phyloP scores from a whole-genome alignment of 2,888 invertebrate species.

The Melanostoma mellinum region DNA sequence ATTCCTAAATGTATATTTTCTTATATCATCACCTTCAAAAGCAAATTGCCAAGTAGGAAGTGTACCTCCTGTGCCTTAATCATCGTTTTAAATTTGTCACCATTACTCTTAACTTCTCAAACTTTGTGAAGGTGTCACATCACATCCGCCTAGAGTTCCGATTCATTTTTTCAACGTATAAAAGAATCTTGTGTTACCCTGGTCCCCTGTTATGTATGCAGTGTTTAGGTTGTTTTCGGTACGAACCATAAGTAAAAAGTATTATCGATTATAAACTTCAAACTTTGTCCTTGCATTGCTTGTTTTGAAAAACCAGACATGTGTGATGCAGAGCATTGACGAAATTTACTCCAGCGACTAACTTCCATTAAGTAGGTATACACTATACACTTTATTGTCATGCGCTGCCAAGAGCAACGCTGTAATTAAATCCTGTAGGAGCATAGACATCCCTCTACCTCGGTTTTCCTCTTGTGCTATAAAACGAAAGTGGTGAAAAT shows the following conservation, averaged over 20 bases:
- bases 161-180: constrained; percentile 11
- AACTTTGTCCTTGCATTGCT: constrained; percentile 51
- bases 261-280: constrained; percentile 14
- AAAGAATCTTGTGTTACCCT: constrained; percentile 5
- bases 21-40: too few species aligned
- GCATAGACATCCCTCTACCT: too few species aligned
- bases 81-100: constrained; percentile 41
- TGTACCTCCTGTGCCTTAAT: too few species aligned
- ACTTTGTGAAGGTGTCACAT: neutral
- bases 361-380: constrained; percentile 61
- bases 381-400: constrained; percentile 44
- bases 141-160: constrained; percentile 25
- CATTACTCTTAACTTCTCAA: constrained; percentile 43
- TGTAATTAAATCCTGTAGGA: constrained; percentile 58
- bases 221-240: too few species aligned
- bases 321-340: neutral
- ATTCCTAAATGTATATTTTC: too few species aligned
- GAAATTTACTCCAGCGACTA: constrained; percentile 37
- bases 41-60: too few species aligned
- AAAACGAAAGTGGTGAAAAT: constrained; percentile 19
- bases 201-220: constrained; percentile 26
- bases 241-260: too few species aligned
- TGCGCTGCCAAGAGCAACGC: constrained; percentile 47
- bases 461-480: too few species aligned
- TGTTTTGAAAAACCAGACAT: neutral